These are phyloP conservation scores for Hormaphis cornu DNA, from an alignment of 1,140 invertebrate genomes.

Conservation along the genomic window DNA sequence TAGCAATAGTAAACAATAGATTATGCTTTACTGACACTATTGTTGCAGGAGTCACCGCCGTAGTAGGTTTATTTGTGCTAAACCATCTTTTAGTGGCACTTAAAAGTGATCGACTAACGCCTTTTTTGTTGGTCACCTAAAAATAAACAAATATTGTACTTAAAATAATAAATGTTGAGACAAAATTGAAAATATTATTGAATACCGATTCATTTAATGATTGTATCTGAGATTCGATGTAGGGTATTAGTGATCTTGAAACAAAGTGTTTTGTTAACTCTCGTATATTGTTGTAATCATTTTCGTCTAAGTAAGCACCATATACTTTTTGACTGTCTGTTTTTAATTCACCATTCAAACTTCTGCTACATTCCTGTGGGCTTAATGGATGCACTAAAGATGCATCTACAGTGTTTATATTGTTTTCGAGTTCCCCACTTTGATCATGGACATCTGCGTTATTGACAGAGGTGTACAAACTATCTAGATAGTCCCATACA, in stretches of 20 bases:
- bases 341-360: conserved; percentile 42
- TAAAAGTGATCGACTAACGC: conserved; percentile 80
- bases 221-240: conserved; percentile 77
- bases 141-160: conserved; percentile 26
- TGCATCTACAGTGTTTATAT: not conserved
- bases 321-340: conserved; percentile 39
- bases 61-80: conserved; percentile 66
- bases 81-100: conserved; percentile 93
- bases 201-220: conserved; percentile 69
- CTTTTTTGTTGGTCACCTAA: conserved; percentile 72
- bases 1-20: not conserved
- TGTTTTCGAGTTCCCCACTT: conserved; percentile 21
- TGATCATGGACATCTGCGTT: not conserved
- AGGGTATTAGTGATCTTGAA: conserved; percentile 75
- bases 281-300: conserved; percentile 75
- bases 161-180: not conserved
- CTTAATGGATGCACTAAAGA: conserved; percentile 52
- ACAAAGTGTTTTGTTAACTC: conserved; percentile 81
- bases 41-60: conserved; percentile 46
- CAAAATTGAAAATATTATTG: not conserved
- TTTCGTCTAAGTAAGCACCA: conserved; percentile 64
- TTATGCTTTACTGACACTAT: not conserved
- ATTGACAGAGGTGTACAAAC: not conserved
- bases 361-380: conserved; percentile 33
- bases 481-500: conserved; percentile 12